Percentiles rank a stretch among this genome's conserved stretches.
These are phyloP conservation scores for Emberiza fucata DNA, from an alignment of 2,113 vertebrate genomes.

Conservation along the genomic window DNA sequence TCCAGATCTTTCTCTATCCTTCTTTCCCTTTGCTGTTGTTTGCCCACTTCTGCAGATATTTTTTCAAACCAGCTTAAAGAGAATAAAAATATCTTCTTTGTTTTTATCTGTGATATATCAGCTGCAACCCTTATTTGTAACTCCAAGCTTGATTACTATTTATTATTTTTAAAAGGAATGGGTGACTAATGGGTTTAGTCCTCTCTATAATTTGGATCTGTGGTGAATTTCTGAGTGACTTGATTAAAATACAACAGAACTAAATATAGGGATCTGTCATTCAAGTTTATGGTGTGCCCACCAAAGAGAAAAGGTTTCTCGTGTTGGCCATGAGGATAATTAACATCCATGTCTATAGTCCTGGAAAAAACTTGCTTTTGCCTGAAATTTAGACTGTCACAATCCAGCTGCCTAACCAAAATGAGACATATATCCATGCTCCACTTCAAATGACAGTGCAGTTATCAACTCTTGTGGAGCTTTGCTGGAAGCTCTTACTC, in stretches of 20 bases:
- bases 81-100: neutral
- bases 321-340: neutral
- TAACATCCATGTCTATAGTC: neutral
- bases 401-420: neutral
- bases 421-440: neutral
- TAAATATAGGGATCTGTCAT: neutral
- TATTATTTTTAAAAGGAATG: neutral
- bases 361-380: neutral
- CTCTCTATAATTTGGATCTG: neutral
- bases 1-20: neutral
- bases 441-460: neutral
- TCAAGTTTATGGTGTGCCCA: neutral
- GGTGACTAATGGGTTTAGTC: neutral
- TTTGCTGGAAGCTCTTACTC: neutral
- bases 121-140: neutral
- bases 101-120: neutral
- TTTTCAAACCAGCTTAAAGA: neutral
- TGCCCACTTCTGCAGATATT: neutral
- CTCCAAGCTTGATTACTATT: neutral
- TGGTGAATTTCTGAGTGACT: neutral
- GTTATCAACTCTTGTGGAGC: neutral
- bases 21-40: neutral
- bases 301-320: neutral
- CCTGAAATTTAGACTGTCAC: neutral
- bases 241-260: neutral